These are phyloP conservation scores for Crocuta crocuta DNA, from an alignment of 2,113 vertebrate species.

Conservation along the genomic window DNA sequence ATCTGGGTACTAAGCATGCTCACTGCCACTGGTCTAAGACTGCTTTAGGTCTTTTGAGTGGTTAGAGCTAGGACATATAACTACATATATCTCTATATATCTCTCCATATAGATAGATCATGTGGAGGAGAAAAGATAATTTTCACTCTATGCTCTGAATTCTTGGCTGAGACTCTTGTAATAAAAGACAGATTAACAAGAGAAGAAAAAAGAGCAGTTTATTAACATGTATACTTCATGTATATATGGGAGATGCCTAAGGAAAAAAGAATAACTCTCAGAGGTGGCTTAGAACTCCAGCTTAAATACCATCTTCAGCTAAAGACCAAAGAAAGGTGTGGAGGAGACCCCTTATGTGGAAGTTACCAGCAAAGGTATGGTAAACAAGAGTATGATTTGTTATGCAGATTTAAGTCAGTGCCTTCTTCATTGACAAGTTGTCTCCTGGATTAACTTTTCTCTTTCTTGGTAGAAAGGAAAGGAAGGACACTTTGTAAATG, in stretches of 20 bases:
- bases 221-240: background rate
- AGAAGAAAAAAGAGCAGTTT: slow-evolving; percentile 11
- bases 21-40: background rate
- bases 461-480: background rate
- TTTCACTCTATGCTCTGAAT: background rate
- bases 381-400: background rate
- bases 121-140: background rate
- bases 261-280: background rate
- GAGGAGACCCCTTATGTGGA: background rate
- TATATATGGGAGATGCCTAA: background rate
- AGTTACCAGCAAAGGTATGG: background rate
- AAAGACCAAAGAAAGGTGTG: background rate
- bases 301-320: slow-evolving; percentile 19
- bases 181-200: background rate
- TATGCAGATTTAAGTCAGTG: background rate
- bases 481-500: background rate
- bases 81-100: background rate
- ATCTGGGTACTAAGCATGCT: background rate
- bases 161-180: background rate
- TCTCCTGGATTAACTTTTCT: background rate
- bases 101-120: background rate
- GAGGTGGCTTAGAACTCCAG: slow-evolving; percentile 1
- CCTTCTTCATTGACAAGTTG: background rate
- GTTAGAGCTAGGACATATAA: background rate
- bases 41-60: background rate